Evolutionary conservation across 23 tunicate genomes (phyloP), one percentile per base, ranked within the genome.

Genomic region (Halocynthia roretzi): DNA sequence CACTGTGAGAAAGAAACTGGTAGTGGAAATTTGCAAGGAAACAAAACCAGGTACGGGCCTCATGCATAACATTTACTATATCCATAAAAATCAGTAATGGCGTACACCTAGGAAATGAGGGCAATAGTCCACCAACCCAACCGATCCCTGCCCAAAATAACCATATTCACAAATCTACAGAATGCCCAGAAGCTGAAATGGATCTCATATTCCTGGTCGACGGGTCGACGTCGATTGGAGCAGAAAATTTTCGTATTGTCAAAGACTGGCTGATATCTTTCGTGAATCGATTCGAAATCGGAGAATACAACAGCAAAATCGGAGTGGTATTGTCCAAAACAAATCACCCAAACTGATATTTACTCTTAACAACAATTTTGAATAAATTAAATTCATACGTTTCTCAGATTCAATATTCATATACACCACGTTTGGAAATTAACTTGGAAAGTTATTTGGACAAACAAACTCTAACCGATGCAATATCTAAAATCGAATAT

Each of bases 221-320:
- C 44, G 94, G 94, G 20, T 88, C 94, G 40, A 72, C 52, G 11
- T 75, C 94, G 15, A 74, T 83, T 31, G 94, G 87, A 23, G 54
- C 56, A 49, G 64, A 50, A n/a, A 63, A 83, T 12, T 88, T 88
- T 52, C 84, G 83, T 72, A 72, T 69, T 15, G 80, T 86, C 9
- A 88, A 83, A 73, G 87, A 83, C 67, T 88, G 94, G 94, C 76
- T 88, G 19, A 63, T 76, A 0, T 88, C 94, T 8, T 88, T 88
- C 61, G 94, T 88, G 0, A 54, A 76, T 17, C 80, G 83, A 52
- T 88, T 88, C 74, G 94, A 88, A 72, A 88, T 88, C 53, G 94
- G 94, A 68, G 94, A 88, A 72, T 88, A 88, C 81, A 88, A 88
- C 84, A 88, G 80, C 58, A 88, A 83, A 72, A 88, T 88, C 12